Conservation (phyloP, 2,113 vertebrate species). For the Murina feae region DNA sequence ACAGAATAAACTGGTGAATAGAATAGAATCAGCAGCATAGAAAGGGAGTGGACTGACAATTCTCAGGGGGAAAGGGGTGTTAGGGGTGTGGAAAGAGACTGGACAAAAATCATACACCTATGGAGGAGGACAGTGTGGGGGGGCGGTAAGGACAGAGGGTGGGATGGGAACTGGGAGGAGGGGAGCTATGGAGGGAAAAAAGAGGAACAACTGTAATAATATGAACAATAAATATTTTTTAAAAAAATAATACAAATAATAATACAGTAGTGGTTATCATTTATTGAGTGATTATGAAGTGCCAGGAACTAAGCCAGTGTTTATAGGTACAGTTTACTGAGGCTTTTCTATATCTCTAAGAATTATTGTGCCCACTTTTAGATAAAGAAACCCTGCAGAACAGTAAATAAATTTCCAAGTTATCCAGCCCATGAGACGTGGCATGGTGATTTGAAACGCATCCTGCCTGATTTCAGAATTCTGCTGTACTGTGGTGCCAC, state of each 20-base stretch:
- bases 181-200: no score
- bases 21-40: no score
- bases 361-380: neutral
- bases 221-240: no score
- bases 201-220: no score
- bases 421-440: neutral
- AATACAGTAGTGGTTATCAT: neutral
- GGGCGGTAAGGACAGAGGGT: no score
- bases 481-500: rapidly evolving
- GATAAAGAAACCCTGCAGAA: neutral
- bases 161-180: no score
- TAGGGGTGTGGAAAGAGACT: no score
- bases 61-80: no score
- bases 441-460: neutral
- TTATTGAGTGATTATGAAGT: neutral
- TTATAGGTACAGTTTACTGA: neutral
- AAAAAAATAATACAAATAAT: neutral
- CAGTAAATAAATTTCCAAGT: neutral
- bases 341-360: neutral
- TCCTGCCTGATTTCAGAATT: neutral
- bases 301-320: neutral
- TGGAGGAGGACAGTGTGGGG: no score
- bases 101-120: no score
- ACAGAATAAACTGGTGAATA: no score
- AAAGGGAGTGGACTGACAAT: no score